Conservation (phyloP, 1,140 invertebrate genomes). For the Drosophila miranda region DNA sequence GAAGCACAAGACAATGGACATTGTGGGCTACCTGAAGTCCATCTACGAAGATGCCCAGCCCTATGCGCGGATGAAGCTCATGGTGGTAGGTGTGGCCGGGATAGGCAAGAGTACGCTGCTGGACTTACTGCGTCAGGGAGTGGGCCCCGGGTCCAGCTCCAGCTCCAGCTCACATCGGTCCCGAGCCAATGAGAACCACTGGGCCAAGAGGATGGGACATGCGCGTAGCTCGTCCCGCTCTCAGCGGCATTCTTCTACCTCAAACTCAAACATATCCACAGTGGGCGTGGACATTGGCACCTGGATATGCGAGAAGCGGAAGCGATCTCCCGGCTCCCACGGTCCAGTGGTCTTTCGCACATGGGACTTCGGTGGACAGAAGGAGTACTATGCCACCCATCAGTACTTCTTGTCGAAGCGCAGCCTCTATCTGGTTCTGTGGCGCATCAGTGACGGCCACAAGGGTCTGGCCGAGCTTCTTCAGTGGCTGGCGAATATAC, state of each 20-base stretch:
- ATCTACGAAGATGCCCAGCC: slow-evolving; percentile 95
- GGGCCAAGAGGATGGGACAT: slow-evolving; percentile 97
- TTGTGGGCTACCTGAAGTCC: slow-evolving; percentile 96
- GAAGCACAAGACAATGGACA: slow-evolving; percentile 97
- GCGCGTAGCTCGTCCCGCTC: slow-evolving; percentile 83
- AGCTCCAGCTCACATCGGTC: slow-evolving; percentile 60
- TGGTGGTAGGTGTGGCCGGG: slow-evolving; percentile 97
- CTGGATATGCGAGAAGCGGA: slow-evolving; percentile 94
- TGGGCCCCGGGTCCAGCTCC: slow-evolving; percentile 63
- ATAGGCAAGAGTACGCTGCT: slow-evolving; percentile 96
- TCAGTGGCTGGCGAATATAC: slow-evolving; percentile 98
- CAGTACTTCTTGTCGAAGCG: slow-evolving; percentile 98
- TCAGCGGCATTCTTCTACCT: slow-evolving; percentile 30
- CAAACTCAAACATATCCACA: slow-evolving; percentile 90
- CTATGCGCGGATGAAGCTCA: slow-evolving; percentile 97
- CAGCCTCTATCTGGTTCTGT: slow-evolving; percentile 97
- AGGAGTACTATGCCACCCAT: slow-evolving; percentile 98
- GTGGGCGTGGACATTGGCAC: slow-evolving; percentile 98
- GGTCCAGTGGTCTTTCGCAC: slow-evolving; percentile 98
- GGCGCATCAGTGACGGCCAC: slow-evolving; percentile 96
- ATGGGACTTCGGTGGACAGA: slow-evolving; percentile 99
- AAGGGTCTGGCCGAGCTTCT: slow-evolving; percentile 94
- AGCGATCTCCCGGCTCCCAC: slow-evolving; percentile 85
- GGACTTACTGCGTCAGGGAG: slow-evolving; percentile 90
- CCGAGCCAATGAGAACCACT: slow-evolving; percentile 85